Percentiles rank a stretch among this genome's conserved stretches.
These are phyloP conservation scores for Oscheius myriophilus DNA, from an alignment of 2,888 invertebrate species.

Conservation along the genomic window DNA sequence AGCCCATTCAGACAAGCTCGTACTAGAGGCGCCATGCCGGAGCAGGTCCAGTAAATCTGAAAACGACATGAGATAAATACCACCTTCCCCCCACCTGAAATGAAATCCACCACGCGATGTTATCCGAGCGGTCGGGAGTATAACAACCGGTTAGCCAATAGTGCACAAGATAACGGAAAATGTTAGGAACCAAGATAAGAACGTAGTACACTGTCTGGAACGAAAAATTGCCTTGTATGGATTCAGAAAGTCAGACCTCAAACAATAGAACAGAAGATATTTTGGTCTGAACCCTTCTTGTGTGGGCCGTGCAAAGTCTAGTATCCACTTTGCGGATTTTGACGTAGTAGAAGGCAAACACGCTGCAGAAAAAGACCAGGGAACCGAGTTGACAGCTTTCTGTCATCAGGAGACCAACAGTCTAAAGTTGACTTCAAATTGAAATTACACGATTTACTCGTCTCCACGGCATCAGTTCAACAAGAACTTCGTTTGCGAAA, in stretches of 20 bases:
- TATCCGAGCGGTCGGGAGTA: constrained; percentile 23
- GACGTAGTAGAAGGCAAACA: constrained; percentile 19
- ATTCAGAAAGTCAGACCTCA: not conserved
- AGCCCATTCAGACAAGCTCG: constrained; percentile 18
- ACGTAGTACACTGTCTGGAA: constrained; percentile 14
- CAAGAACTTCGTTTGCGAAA: constrained; percentile 17
- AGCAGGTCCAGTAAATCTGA: constrained; percentile 24
- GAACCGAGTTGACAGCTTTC: constrained; percentile 24
- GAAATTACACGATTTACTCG: no score
- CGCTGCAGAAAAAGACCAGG: constrained; percentile 16
- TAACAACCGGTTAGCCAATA: constrained; percentile 18
- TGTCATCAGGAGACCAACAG: constrained; percentile 16
- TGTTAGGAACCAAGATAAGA: constrained; percentile 15
- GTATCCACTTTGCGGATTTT: constrained; percentile 25
- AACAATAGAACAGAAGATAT: constrained; percentile 10
- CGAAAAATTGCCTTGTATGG: not conserved
- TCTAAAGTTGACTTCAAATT: no score
- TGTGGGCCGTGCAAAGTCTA: constrained; percentile 17
- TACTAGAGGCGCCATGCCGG: constrained; percentile 20
- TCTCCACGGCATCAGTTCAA: constrained; percentile 16
- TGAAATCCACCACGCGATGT: constrained; percentile 20
- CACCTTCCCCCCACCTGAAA: constrained; percentile 10
- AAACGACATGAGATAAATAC: not conserved
- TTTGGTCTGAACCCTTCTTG: constrained; percentile 6
- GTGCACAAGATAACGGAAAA: constrained; percentile 19